Percentiles rank a stretch among this genome's conserved stretches.
phyloP scores from a whole-genome alignment of 2,113 vertebrate species.

The Marmota monax region DNA sequence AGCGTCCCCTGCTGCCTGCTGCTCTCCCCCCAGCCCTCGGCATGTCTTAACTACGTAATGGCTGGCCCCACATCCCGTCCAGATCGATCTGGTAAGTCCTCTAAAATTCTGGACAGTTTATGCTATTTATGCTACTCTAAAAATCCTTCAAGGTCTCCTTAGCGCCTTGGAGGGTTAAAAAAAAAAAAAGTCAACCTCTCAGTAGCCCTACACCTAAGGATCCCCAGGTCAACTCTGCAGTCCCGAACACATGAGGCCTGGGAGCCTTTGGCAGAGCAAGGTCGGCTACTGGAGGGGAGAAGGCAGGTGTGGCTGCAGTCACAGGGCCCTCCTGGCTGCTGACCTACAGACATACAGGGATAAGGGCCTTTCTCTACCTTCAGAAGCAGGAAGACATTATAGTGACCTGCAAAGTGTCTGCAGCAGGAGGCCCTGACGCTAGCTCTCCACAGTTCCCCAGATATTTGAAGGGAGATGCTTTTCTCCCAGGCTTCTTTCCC shows the following conservation, averaged over 20 bases:
- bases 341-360: not conserved
- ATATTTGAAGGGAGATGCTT: not conserved
- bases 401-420: not conserved
- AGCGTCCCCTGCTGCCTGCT: not conserved
- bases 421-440: not conserved
- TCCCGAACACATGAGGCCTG: too few species aligned
- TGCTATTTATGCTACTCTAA: not conserved
- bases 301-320: not conserved
- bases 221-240: not conserved
- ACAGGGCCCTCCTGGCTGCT: rapidly evolving
- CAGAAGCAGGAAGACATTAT: not conserved
- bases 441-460: not conserved
- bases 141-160: not conserved
- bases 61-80: not conserved
- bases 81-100: rapidly evolving
- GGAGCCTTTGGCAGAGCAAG: not conserved
- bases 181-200: not conserved
- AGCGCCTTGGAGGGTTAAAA: not conserved
- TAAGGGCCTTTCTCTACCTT: not conserved
- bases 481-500: not conserved
- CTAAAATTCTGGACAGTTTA: not conserved
- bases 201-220: not conserved
- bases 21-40: not conserved
- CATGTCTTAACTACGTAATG: not conserved
- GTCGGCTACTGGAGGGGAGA: not conserved